Conservation (phyloP, 2,113 vertebrate genomes). For the Gnathonemus longibarbis region DNA sequence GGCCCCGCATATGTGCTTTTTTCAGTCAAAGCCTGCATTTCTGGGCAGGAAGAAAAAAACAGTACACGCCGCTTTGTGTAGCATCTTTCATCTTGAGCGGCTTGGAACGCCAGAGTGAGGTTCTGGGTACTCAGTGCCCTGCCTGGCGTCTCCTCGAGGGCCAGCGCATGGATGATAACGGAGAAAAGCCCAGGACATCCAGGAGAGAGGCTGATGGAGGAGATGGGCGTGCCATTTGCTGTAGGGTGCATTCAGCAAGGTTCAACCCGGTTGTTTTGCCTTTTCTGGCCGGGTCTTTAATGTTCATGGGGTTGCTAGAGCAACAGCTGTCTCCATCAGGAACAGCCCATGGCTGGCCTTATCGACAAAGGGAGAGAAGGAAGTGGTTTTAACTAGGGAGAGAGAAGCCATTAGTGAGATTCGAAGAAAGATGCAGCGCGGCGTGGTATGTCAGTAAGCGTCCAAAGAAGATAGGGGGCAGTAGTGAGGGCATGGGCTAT, state of each 20-base stretch:
- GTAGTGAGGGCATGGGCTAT: background rate
- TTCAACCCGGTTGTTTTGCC: background rate
- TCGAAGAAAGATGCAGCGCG: background rate
- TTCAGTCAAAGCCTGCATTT: background rate
- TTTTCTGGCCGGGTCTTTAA: background rate
- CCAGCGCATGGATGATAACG: background rate
- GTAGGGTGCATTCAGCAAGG: background rate
- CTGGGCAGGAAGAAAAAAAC: background rate
- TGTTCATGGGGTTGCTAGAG: constrained; percentile 12
- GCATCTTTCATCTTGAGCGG: background rate
- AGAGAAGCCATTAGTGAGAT: background rate
- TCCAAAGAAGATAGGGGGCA: background rate
- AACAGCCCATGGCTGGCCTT: background rate
- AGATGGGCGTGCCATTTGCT: constrained; percentile 7
- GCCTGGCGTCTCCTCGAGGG: background rate
- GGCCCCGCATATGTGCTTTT: background rate
- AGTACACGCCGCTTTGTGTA: background rate
- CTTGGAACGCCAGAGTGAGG: background rate
- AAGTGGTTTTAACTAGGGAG: constrained; percentile 10
- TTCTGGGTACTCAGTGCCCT: background rate
- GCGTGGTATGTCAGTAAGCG: background rate
- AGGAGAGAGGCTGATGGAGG: background rate
- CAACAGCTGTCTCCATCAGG: constrained; percentile 7
- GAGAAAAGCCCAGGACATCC: background rate
- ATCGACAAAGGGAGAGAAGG: background rate